These are phyloP conservation scores for Synanthedon formicaeformis DNA, from an alignment of 2,888 invertebrate species.

Conservation along the genomic window DNA sequence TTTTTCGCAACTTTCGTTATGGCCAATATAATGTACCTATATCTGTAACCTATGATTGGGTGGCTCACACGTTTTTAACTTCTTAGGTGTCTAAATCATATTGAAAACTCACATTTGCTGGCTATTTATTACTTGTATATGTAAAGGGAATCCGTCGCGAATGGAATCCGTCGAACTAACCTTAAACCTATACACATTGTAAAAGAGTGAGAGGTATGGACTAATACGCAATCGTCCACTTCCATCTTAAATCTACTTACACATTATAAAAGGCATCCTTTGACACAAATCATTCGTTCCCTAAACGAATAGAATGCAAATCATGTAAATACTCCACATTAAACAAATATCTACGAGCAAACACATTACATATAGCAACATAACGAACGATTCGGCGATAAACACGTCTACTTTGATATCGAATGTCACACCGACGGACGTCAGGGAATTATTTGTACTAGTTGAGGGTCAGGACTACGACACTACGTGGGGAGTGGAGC, in stretches of 20 bases:
- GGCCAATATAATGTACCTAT: too few relatives aligned
- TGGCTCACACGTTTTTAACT: too few relatives aligned
- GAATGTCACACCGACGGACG: conserved; percentile 28
- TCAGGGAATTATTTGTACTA: conserved; percentile 60
- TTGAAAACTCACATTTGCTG: too few relatives aligned
- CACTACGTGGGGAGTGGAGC: conserved; percentile 21
- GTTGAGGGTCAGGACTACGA: conserved; percentile 28
- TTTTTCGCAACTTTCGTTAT: too few relatives aligned
- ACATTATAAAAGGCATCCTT: conserved; percentile 64
- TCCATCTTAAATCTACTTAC: conserved; percentile 43
- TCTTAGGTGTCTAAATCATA: too few relatives aligned
- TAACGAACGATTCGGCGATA: conserved; percentile 21
- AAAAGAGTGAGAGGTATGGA: conserved; percentile 14
- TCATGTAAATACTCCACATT: conserved; percentile 34
- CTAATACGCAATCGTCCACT: conserved; percentile 51
- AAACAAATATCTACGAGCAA: conserved; percentile 44
- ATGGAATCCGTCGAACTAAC: conserved; percentile 4
- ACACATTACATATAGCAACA: conserved; percentile 55
- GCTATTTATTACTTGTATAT: too few relatives aligned
- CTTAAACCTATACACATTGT: conserved; percentile 4
- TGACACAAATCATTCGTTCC: conserved; percentile 47
- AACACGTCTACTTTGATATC: conserved; percentile 22
- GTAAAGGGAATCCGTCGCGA: too few relatives aligned
- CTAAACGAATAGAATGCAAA: conserved; percentile 47
- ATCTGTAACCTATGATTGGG: too few relatives aligned